A percentile compares a stretch with the other conserved stretches of the same genome.
These are phyloP conservation scores for Parthenolecanium corni DNA, from an alignment of 2,888 invertebrate species.

Conservation along the genomic window DNA sequence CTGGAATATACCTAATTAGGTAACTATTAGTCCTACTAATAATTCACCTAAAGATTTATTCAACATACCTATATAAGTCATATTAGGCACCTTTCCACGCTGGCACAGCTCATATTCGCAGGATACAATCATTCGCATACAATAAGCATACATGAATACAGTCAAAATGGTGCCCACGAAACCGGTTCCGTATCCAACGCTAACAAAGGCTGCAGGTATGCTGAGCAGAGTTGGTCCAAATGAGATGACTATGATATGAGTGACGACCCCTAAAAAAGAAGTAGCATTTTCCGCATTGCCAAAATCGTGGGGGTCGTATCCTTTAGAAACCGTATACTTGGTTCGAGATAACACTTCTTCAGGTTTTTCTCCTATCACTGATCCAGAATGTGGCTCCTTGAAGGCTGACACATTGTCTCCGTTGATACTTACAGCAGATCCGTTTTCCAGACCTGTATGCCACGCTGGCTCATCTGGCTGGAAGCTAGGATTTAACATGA, in stretches of 20 bases:
- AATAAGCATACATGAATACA: constrained; percentile 11
- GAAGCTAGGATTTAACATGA: too few relatives aligned
- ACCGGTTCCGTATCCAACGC: constrained; percentile 12
- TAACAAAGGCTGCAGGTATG: constrained; percentile 14
- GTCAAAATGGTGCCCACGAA: constrained; percentile 17
- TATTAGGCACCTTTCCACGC: constrained; percentile 1
- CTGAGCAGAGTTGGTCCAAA: constrained; percentile 15
- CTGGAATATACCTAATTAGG: too few relatives aligned
- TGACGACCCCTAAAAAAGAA: constrained; percentile 6
- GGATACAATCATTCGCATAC: constrained; percentile 10
- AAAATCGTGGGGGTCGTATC: constrained; percentile 12
- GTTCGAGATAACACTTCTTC: background rate
- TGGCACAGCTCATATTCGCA: constrained; percentile 17
- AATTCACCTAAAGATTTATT: too few relatives aligned
- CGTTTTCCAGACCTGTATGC: constrained; percentile 50
- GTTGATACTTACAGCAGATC: background rate
- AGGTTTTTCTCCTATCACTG: background rate
- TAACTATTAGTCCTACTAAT: too few relatives aligned
- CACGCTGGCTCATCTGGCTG: too few relatives aligned
- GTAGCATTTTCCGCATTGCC: constrained; percentile 5
- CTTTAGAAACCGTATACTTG: background rate
- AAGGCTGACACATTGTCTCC: background rate
- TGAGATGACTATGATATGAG: constrained; percentile 6
- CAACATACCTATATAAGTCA: constrained; percentile 5
- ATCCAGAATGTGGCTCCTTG: background rate